Base-by-base conservation (phyloP, 2,888 invertebrate genomes). In the Diaprepes abbreviatus region DNA sequence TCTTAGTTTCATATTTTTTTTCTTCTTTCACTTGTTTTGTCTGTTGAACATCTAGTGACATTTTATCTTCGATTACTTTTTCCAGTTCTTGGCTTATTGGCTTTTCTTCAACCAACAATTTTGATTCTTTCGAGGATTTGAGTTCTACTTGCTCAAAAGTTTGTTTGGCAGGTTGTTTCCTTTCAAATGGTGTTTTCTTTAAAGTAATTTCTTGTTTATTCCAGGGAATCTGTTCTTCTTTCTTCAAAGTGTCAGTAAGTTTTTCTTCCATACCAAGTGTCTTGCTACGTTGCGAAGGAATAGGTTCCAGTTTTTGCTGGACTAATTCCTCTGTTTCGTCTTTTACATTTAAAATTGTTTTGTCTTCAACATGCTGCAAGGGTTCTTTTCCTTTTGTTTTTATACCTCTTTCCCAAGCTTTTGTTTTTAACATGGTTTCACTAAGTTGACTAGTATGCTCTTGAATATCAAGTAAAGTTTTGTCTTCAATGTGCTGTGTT, bases 161-260 rank as follows among this genome's bases (percentile, higher is more conserved):
- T 59, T 85, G 79, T 71, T 85, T 84, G 74, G 88, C 87, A 73
- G 88, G 86, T 55, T 88, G 86, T 71, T 83, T 83, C 74, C 82
- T 83, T 68, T 85, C 80, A 1, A 70, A 72, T 68, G 77, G 80
- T 0, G 85, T 77, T 73, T 80, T 83, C 79, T 83, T 89, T 10
- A 89, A 77, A 33, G 79, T 82, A 21, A 88, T 84, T 69, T 86
- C 85, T 82, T 92, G 89, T 77, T 91, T 87, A 12, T 88, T 92
- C 72, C 72, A 72, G 9, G 72, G 66, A 43, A 57, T 33, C 2
- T 57, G 35, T 67, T 67, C 54, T 21, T 58, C 48, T 50, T 17
- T 40, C 35, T 62, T 17, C 16, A 3, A 9, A 6, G 12, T 19
- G 4, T 38, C 17, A 21, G 36, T 64, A 31, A 24, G 54, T n/a